Conservation (phyloP, 2,113 vertebrate species). For the Stigmatopora argus region DNA sequence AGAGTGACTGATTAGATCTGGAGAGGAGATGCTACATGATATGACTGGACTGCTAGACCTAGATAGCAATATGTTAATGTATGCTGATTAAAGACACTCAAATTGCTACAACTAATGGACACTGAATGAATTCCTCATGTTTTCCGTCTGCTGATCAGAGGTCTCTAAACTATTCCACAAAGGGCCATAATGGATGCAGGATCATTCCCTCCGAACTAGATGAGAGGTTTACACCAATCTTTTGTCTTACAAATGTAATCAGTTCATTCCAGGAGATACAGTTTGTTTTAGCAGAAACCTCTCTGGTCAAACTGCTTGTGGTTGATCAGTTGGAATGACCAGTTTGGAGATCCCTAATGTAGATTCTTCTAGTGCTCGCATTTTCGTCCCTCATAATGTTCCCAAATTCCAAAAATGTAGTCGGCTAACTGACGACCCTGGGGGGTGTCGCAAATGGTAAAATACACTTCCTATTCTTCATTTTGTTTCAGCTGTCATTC, state of each 20-base stretch:
- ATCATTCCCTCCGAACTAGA: no score
- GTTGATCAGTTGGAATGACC: no score
- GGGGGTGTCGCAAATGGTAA: background rate
- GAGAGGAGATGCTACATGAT: slow-evolving; percentile 23
- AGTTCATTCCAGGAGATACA: no score
- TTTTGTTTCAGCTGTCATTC: background rate
- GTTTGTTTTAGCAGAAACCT: no score
- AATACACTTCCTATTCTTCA: background rate
- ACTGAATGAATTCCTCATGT: background rate
- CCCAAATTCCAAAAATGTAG: background rate
- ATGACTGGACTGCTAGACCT: slow-evolving; percentile 4
- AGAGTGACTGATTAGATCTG: slow-evolving; percentile 39
- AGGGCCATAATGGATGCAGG: no score
- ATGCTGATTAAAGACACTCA: background rate
- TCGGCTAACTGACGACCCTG: background rate
- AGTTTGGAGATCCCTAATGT: no score
- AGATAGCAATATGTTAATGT: background rate
- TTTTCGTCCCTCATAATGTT: background rate
- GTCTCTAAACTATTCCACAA: no score
- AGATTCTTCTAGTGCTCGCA: background rate
- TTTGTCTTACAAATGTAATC: no score
- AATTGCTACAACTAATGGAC: background rate
- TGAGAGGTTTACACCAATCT: no score
- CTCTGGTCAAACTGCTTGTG: no score
- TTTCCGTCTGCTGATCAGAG: background rate